Evolutionary conservation across 2,797 vertebrate genomes (phyloP).

Genomic region (Siniperca scherzeri): DNA sequence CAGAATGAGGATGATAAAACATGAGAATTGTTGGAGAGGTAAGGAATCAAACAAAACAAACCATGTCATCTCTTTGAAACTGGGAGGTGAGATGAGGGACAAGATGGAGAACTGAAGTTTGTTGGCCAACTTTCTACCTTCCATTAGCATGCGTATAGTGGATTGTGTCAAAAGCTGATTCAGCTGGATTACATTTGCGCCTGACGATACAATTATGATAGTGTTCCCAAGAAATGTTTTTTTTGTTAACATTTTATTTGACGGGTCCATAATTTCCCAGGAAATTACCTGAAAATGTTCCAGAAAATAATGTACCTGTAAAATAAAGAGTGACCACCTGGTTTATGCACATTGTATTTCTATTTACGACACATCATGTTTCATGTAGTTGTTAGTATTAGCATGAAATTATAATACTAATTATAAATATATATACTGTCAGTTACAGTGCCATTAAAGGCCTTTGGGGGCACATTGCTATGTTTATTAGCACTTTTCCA

Average conservation of each 20-base stretch:
- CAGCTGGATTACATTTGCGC: not conserved
- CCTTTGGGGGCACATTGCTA: not conserved
- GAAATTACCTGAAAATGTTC: not conserved
- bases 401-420: not conserved
- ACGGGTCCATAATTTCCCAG: too few relatives aligned
- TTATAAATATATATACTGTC: too few relatives aligned
- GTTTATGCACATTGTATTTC: too few relatives aligned
- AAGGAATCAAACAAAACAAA: not conserved
- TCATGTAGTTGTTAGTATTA: too few relatives aligned
- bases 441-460: not conserved
- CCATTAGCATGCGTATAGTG: not conserved
- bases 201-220: not conserved
- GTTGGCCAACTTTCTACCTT: not conserved
- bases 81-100: too few relatives aligned
- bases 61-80: not conserved
- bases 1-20: slow-evolving; percentile 24
- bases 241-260: not conserved
- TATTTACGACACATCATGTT: too few relatives aligned
- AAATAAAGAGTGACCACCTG: too few relatives aligned
- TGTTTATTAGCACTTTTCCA: not conserved
- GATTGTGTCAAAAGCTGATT: not conserved
- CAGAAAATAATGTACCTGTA: too few relatives aligned
- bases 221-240: not conserved
- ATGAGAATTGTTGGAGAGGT: not conserved
- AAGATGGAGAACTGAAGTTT: not conserved